phyloP scores from a whole-genome alignment of 1,140 invertebrate genomes.

The Danaus melanippus region DNA sequence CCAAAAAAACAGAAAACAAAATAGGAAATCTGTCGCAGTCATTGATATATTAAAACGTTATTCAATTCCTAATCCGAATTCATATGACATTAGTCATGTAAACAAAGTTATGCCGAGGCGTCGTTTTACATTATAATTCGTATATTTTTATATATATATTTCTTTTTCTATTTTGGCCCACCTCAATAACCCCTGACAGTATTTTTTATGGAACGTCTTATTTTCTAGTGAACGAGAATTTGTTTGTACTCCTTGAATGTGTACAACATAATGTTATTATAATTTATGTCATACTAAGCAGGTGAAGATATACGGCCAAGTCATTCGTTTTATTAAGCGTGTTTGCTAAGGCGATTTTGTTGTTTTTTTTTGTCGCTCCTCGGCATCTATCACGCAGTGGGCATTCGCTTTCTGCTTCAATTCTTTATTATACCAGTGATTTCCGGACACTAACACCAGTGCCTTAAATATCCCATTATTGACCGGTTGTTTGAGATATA shows the following conservation, averaged over 20 bases:
- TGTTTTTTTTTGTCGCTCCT: slow-evolving; percentile 55
- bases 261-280: slow-evolving; percentile 70
- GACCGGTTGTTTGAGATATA: slow-evolving; percentile 1
- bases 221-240: slow-evolving; percentile 65
- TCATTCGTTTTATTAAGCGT: slow-evolving; percentile 47
- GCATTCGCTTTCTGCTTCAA: slow-evolving; percentile 48
- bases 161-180: too few relatives aligned
- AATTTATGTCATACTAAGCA: slow-evolving; percentile 71
- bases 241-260: slow-evolving; percentile 61
- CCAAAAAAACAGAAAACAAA: background rate
- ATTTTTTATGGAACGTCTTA: slow-evolving; percentile 60
- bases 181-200: slow-evolving; percentile 50
- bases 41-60: slow-evolving; percentile 27
- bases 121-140: slow-evolving; percentile 31
- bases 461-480: slow-evolving; percentile 5
- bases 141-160: slow-evolving; percentile 37
- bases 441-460: slow-evolving; percentile 38
- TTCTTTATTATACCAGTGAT: slow-evolving; percentile 63
- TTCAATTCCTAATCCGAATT: slow-evolving; percentile 33
- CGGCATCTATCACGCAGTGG: slow-evolving; percentile 67
- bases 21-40: background rate
- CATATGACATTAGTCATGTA: slow-evolving; percentile 43
- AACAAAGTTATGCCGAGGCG: slow-evolving; percentile 38
- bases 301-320: slow-evolving; percentile 65
- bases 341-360: slow-evolving; percentile 51